Evolutionary conservation across 2,888 invertebrate species (phyloP).

Genomic region (Pemphredon lugubris): DNA sequence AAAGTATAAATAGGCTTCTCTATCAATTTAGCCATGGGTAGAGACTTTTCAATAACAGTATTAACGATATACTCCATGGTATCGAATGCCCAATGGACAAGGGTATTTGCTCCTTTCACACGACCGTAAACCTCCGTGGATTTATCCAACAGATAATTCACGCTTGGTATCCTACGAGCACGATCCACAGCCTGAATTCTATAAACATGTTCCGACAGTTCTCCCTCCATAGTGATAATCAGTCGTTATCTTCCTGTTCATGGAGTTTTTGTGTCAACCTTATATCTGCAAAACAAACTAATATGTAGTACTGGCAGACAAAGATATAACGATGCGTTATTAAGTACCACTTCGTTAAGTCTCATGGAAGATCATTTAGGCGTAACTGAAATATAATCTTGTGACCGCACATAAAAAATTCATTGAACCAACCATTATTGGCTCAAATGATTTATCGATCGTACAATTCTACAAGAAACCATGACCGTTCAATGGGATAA

Average conservation of each 20-base stretch:
- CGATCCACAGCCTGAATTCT: constrained; percentile 82
- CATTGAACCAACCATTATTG: too few species aligned
- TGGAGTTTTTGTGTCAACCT: constrained; percentile 11
- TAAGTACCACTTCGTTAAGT: too few species aligned
- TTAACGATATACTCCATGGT: constrained; percentile 83
- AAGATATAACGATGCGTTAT: too few species aligned
- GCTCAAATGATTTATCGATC: too few species aligned
- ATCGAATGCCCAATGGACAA: constrained; percentile 87
- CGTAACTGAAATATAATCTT: too few species aligned
- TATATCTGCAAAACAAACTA: not conserved
- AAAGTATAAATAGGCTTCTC: constrained; percentile 83
- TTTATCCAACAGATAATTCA: constrained; percentile 83
- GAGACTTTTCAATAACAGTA: constrained; percentile 68
- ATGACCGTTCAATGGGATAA: too few species aligned
- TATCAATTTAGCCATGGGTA: constrained; percentile 77
- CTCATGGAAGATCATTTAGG: too few species aligned
- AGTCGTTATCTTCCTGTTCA: constrained; percentile 8
- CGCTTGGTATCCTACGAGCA: constrained; percentile 83
- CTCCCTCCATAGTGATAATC: constrained; percentile 61
- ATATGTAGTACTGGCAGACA: too few species aligned
- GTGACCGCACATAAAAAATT: too few species aligned
- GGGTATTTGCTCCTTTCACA: constrained; percentile 85
- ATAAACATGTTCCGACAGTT: constrained; percentile 62
- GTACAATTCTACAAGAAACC: too few species aligned
- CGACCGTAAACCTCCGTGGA: constrained; percentile 83